Base-by-base conservation (phyloP, 2,797 vertebrate species). In the Xenops minutus region DNA sequence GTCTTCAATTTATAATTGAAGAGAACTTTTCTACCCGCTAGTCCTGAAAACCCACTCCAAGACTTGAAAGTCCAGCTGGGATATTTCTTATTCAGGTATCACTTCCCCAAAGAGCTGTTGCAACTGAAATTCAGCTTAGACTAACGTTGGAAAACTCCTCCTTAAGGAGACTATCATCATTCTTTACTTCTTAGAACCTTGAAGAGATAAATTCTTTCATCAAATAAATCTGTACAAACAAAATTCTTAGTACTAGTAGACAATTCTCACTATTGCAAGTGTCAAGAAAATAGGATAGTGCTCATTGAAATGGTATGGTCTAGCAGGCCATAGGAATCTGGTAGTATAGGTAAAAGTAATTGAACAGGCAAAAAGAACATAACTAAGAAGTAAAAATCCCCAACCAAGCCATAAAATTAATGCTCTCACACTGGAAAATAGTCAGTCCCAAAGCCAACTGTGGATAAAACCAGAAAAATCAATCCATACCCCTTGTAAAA, bases 41-140 rank as follows among this genome's bases (percentile, higher is more conserved):
- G 76, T 74, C 79, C 80, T 84, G 83, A 95, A 95, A 95, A 94
- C 76, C 66, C 23, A 89, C 58, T 54, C 32, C 32, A 19, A 32
- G 39, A 90, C 62, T 44, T 66, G 18, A 72, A 94, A 90, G 58
- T 83, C 76, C 34, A 27, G 64, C 61, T 81, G 18, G 23, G 44
- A 15, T 54, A 72, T 34, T 89, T 89, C 41, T 85, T 77, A 36
- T 39, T 89, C 44, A 64, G 14, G 15, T 76, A 80, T 36, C 58
- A 52, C 48, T 84, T 88, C n/a, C 66, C 75, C 11, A 43, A 81
- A 84, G n/a, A 94, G 20, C 43, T 74, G 37, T 27, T 75, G 20
- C 66, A 86, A 69, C 0, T 59, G 14, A 81, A 95, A 85, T 62
- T 69, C 74, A 79, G 6, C 39, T 66, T 86, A n/a, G 10, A 32